phyloP scores from a whole-genome alignment of 2,797 vertebrate genomes.

The Aplochiton taeniatus region DNA sequence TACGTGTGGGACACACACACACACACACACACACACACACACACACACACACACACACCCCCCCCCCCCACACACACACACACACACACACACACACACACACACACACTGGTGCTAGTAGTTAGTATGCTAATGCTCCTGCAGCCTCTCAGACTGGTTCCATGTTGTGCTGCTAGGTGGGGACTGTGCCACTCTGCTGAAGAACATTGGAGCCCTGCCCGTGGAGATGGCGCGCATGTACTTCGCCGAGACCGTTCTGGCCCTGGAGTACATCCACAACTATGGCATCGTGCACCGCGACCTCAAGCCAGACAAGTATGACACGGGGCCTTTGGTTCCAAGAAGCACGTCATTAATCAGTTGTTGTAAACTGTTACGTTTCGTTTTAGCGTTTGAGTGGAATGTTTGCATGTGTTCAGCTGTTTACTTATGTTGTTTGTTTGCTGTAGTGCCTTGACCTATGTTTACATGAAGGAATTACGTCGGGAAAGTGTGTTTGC shows the following conservation, averaged over 20 bases:
- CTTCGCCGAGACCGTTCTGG: constrained; percentile 89
- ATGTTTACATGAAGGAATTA: too few species aligned
- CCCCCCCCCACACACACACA: too few species aligned
- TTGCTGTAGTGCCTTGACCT: too few species aligned
- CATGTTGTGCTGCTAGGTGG: constrained; percentile 71
- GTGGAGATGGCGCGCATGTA: constrained; percentile 92
- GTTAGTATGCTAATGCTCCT: too few species aligned
- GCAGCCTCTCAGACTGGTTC: too few species aligned
- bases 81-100: too few species aligned
- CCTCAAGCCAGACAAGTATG: constrained; percentile 92
- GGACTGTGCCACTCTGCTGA: constrained; percentile 90
- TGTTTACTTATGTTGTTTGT: too few species aligned
- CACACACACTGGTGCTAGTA: too few species aligned
- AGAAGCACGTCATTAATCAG: not conserved
- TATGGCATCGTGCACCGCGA: constrained; percentile 91
- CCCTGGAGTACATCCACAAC: constrained; percentile 89
- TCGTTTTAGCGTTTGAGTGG: not conserved
- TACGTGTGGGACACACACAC: too few species aligned
- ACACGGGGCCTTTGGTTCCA: not conserved
- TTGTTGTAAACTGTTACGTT: not conserved
- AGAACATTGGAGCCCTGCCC: constrained; percentile 88
- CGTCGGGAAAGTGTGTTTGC: not conserved
- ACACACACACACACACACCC: too few species aligned
- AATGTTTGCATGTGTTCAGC: not conserved
- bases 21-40: too few species aligned